phyloP scores from a whole-genome alignment of 2,797 vertebrate genomes.

The Geotrypetes seraphini region DNA sequence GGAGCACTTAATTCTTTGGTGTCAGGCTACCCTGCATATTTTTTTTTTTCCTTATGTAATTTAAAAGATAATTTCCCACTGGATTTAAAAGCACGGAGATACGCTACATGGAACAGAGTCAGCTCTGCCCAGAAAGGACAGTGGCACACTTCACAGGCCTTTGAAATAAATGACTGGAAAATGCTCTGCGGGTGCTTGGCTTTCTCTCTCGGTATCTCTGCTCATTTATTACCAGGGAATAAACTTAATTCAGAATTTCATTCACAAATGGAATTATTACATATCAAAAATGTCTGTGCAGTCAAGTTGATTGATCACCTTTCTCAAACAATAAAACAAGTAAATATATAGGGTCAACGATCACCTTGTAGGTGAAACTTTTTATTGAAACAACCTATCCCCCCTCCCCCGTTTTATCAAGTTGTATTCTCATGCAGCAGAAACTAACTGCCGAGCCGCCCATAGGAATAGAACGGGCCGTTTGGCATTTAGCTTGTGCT shows the following conservation, averaged over 20 bases:
- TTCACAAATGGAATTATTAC: conserved; percentile 14
- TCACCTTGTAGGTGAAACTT: no score
- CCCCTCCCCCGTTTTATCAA: no score
- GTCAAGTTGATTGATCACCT: no score
- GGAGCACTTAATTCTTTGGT: conserved; percentile 50
- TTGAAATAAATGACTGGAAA: conserved; percentile 38
- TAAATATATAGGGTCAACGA: no score
- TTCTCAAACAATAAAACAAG: no score
- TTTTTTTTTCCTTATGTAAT: conserved; percentile 43
- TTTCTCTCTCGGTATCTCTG: conserved; percentile 20
- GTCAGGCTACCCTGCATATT: conserved; percentile 38
- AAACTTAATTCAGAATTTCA: conserved; percentile 24
- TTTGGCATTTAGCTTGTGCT: no score
- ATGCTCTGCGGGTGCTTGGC: conserved; percentile 10
- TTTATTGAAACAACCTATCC: no score
- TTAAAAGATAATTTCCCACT: conserved; percentile 58
- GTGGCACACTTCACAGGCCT: conserved; percentile 40
- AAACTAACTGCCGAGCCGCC: no score
- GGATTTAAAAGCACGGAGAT: conserved; percentile 41
- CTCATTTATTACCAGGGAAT: conserved; percentile 18
- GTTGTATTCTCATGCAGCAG: no score
- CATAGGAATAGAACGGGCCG: no score
- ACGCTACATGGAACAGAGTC: conserved; percentile 27
- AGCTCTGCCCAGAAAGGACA: conserved; percentile 30
- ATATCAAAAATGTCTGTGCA: no score